Conservation (phyloP, 92 coral and sea anemone species). For the Pocillopora grandis region DNA sequence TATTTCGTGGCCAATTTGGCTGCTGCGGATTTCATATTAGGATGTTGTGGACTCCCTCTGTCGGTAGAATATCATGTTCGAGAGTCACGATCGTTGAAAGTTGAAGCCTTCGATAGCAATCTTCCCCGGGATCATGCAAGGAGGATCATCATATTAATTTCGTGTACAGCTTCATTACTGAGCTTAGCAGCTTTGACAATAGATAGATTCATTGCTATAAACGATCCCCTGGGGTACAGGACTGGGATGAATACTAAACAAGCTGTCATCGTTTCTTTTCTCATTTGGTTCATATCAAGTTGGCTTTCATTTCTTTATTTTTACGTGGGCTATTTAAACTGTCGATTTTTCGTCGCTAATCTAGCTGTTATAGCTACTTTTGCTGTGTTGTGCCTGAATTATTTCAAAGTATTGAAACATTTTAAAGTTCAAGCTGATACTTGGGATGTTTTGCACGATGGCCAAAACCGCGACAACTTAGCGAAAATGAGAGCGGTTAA, state of each 20-base stretch:
- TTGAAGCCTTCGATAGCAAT: not conserved
- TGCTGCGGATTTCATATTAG: constrained; percentile 75
- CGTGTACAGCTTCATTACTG: constrained; percentile 82
- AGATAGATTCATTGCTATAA: constrained; percentile 83
- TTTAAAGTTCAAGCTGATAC: constrained; percentile 18
- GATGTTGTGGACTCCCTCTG: constrained; percentile 68
- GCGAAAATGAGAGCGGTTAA: constrained; percentile 45
- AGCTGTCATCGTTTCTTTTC: constrained; percentile 53
- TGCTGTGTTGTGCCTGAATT: constrained; percentile 58
- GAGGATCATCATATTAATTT: constrained; percentile 69
- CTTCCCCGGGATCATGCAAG: constrained; percentile 51
- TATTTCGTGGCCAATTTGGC: constrained; percentile 79
- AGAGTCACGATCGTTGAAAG: constrained; percentile 46
- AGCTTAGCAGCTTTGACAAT: constrained; percentile 81
- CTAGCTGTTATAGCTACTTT: constrained; percentile 85
- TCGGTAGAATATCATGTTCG: constrained; percentile 72
- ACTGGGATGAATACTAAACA: constrained; percentile 52
- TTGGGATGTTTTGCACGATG: constrained; percentile 11
- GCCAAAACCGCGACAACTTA: not conserved
- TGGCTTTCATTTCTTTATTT: constrained; percentile 79
- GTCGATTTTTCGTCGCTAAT: constrained; percentile 86
- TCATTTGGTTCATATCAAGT: constrained; percentile 75
- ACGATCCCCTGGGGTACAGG: constrained; percentile 73
- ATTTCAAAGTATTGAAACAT: constrained; percentile 52
- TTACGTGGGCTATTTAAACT: constrained; percentile 73